Evolutionary conservation across 2,797 vertebrate genomes (phyloP), one percentile per base, ranked within the genome.

Genomic region (Phaenicophaeus curvirostris): DNA sequence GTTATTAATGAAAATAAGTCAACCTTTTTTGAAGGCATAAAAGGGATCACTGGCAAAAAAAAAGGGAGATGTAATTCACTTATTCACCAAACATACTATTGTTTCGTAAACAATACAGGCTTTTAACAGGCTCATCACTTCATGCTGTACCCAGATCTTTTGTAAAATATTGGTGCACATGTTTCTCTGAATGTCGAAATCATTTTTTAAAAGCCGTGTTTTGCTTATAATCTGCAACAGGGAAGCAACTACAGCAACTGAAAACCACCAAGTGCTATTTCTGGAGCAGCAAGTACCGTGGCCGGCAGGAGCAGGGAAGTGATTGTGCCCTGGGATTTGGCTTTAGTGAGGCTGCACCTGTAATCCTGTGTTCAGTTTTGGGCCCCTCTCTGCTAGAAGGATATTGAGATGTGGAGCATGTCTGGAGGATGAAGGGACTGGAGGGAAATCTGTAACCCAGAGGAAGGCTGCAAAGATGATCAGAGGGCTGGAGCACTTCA

Each of bases 1-100:
- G 48, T 89, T 95, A 90, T 90, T 91, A 84, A 66, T 79, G 68
- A 93, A 96, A 92, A 83, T 84, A 96, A 96, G 80, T 94, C 86
- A 85, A 86, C 89, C 62, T 91, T 81, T 90, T 90, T 39, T 91
- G 75, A 87, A 80, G 35, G 73, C 95, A 92, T 90, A 92, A 86
- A 95, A 85, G 57, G 19, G 35, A 94, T 89, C 83, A 87, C 78
- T 78, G 62, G 48, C 65, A 75, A 90, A 94, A 75, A 90, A 94
- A 39, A 88, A 68, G 24, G 58, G 39, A 89, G 92, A 73, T 59
- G 44, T 90, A 94, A 90, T 85, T 94, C 69, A 87, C 85, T 57
- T 86, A 95, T 79, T 80, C 76, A 55, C 93, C 91, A 94, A 80
- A 61, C 75, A 71, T 50, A 78, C 39, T 69, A 75, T 71, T 91